These are phyloP conservation scores for Chloroceryle amazona DNA, from an alignment of 2,797 vertebrate genomes.

Conservation along the genomic window DNA sequence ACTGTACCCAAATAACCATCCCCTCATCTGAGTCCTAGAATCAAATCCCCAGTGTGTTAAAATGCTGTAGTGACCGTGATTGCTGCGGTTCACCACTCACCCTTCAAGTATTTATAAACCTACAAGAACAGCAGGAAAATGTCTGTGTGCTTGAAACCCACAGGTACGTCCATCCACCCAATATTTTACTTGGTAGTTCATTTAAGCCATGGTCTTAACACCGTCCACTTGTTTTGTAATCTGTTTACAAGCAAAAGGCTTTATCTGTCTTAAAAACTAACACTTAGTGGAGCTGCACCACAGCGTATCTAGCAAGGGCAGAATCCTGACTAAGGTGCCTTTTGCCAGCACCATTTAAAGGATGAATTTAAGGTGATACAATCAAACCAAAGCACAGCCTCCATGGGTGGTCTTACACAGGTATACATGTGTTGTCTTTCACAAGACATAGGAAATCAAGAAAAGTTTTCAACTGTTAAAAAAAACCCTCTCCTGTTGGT, in stretches of 20 bases:
- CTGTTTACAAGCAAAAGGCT: conserved; percentile 48
- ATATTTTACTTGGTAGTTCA: conserved; percentile 24
- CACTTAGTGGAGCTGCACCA: not conserved
- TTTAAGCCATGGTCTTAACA: not conserved
- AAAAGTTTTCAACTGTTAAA: not conserved
- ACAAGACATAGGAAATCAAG: not conserved
- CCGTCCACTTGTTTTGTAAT: conserved; percentile 12
- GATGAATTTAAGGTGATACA: not conserved
- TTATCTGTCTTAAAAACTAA: conserved; percentile 25
- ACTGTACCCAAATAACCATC: not conserved
- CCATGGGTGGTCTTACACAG: not conserved
- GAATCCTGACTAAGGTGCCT: fast-evolving
- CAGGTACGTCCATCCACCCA: not conserved
- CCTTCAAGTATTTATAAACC: not conserved
- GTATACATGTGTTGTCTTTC: fast-evolving
- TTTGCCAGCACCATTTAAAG: not conserved
- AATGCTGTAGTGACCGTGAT: fast-evolving
- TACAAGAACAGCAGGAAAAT: not conserved
- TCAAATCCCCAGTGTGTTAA: not conserved
- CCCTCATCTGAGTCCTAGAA: fast-evolving
- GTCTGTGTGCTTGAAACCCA: not conserved
- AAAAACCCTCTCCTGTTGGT: not conserved
- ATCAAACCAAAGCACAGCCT: not conserved
- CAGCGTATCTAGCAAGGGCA: not conserved
- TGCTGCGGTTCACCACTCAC: not conserved